phyloP scores from a whole-genome alignment of 2,113 vertebrate species.

The Eonycteris spelaea region DNA sequence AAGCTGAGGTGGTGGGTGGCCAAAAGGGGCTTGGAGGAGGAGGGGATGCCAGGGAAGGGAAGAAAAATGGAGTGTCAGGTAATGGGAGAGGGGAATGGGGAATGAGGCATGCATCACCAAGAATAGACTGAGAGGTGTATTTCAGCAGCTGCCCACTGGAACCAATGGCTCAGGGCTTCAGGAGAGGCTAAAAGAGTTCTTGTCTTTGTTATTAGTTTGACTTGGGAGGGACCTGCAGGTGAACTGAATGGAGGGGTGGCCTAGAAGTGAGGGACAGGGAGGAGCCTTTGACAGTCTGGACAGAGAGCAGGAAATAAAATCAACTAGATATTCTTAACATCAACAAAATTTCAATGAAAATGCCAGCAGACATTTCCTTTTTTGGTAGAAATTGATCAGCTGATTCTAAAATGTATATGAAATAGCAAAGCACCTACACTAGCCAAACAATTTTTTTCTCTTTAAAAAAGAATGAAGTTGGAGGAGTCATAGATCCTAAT shows the following conservation, averaged over 20 bases:
- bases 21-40: neutral
- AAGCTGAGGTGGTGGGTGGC: conserved; percentile 21
- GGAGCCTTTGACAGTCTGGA: neutral
- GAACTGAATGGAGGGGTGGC: neutral
- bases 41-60: neutral
- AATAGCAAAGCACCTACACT: neutral
- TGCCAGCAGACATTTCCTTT: neutral
- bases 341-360: neutral
- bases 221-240: neutral
- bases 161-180: neutral
- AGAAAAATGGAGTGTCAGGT: conserved; percentile 54
- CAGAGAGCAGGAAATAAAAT: neutral
- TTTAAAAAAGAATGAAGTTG: neutral
- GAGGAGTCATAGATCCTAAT: neutral
- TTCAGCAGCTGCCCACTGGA: neutral
- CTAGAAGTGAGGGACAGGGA: neutral
- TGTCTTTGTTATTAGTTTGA: neutral
- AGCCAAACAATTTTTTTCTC: neutral
- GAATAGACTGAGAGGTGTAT: neutral
- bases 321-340: neutral
- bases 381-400: neutral
- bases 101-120: neutral
- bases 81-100: neutral
- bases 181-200: neutral
- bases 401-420: neutral